These are phyloP conservation scores for Danaus melanippus DNA, from an alignment of 1,140 invertebrate genomes.

Conservation along the genomic window DNA sequence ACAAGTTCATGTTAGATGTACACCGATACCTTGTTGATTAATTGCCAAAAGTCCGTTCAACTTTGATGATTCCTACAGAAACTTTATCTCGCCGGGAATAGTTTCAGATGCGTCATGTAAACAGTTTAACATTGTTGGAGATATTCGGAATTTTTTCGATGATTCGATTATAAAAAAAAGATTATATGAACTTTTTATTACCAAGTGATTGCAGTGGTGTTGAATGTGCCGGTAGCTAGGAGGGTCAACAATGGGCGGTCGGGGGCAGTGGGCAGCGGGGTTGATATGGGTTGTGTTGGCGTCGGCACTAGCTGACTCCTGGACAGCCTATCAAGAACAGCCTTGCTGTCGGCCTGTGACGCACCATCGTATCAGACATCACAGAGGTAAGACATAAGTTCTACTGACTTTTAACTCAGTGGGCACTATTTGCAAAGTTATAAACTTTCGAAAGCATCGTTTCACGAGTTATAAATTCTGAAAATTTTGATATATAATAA, in stretches of 20 bases:
- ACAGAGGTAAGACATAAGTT: slow-evolving; percentile 53
- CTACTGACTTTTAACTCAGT: too few species aligned
- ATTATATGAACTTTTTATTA: slow-evolving; percentile 20
- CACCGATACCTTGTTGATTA: slow-evolving; percentile 48
- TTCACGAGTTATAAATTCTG: too few species aligned
- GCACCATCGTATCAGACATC: slow-evolving; percentile 61
- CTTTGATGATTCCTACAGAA: slow-evolving; percentile 45
- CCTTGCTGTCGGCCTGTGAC: slow-evolving; percentile 62
- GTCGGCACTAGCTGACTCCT: slow-evolving; percentile 53
- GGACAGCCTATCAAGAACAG: slow-evolving; percentile 67
- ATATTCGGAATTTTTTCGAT: slow-evolving; percentile 56
- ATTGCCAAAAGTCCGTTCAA: slow-evolving; percentile 51
- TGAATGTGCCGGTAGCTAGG: slow-evolving; percentile 43
- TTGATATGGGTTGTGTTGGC: slow-evolving; percentile 43
- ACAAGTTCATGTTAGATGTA: slow-evolving; percentile 59
- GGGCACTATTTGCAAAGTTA: too few species aligned
- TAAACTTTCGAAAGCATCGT: too few species aligned
- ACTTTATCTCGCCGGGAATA: slow-evolving; percentile 47
- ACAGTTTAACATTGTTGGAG: slow-evolving; percentile 58
- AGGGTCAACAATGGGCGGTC: slow-evolving; percentile 35
- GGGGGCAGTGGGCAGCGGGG: slow-evolving; percentile 41
- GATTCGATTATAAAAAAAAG: slow-evolving; percentile 34
- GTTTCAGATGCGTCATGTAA: slow-evolving; percentile 60
- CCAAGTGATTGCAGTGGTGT: slow-evolving; percentile 30
- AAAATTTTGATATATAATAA: too few species aligned